Evolutionary conservation across 1,140 invertebrate genomes (phyloP).

Genomic region (Pogonomyrmex barbatus): DNA sequence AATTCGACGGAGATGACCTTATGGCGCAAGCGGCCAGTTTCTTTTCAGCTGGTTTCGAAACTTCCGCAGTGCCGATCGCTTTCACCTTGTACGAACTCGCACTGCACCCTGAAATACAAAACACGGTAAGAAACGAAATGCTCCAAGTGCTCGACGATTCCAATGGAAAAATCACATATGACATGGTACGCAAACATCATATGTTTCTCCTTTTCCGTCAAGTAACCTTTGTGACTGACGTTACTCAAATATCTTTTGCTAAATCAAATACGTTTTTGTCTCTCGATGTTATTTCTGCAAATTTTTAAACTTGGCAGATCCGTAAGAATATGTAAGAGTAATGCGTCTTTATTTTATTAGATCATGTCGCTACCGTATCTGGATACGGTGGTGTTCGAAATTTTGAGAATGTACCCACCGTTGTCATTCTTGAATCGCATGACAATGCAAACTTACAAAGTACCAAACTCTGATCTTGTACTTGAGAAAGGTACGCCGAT

Average conservation of each 20-base stretch:
- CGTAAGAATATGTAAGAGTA: not conserved
- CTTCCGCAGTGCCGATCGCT: slow-evolving; percentile 86
- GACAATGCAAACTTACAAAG: slow-evolving; percentile 79
- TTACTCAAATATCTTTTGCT: not conserved
- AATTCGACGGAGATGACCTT: slow-evolving; percentile 88
- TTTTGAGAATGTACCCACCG: slow-evolving; percentile 87
- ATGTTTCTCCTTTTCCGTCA: too few relatives aligned
- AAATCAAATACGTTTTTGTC: not conserved
- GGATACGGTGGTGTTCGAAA: slow-evolving; percentile 83
- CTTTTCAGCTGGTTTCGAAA: slow-evolving; percentile 90
- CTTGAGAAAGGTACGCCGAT: slow-evolving; percentile 87
- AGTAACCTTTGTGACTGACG: not conserved
- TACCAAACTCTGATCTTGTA: slow-evolving; percentile 86
- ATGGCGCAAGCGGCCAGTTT: slow-evolving; percentile 89
- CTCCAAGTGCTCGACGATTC: slow-evolving; percentile 79
- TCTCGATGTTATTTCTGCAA: not conserved
- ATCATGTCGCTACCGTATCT: slow-evolving; percentile 64
- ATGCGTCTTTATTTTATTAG: slow-evolving; percentile 41
- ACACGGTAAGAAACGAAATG: slow-evolving; percentile 87
- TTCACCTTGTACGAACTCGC: slow-evolving; percentile 88
- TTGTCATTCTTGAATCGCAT: slow-evolving; percentile 86
- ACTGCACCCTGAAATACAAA: slow-evolving; percentile 86
- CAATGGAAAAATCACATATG: slow-evolving; percentile 85
- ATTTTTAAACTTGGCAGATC: not conserved
- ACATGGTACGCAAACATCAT: slow-evolving; percentile 76